phyloP scores from a whole-genome alignment of 2,888 invertebrate species.

The Rhingia campestris region DNA sequence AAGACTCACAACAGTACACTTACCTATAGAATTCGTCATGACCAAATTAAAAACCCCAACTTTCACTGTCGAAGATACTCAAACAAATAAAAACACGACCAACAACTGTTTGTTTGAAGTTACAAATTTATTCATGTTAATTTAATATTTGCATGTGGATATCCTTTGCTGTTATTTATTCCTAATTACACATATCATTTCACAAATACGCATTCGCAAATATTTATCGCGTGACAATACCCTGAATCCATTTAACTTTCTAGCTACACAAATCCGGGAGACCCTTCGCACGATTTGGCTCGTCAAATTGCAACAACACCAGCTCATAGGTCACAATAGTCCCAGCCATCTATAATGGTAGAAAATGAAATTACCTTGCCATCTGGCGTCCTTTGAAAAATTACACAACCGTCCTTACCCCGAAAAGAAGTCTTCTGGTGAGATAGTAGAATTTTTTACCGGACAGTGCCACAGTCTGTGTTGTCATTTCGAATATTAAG shows the following conservation, averaged over 20 bases:
- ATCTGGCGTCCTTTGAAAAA: conserved; percentile 37
- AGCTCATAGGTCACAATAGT: conserved; percentile 87
- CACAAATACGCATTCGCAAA: conserved; percentile 9
- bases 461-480: conserved; percentile 85
- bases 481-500: conserved; percentile 85
- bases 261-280: conserved; percentile 78
- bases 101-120: neutral
- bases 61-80: neutral
- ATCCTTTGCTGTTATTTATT: conserved; percentile 20
- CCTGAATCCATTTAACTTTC: neutral
- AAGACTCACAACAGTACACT: too few relatives aligned
- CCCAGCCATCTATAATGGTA: conserved; percentile 84
- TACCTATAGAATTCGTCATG: conserved; percentile 54
- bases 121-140: conserved; percentile 51
- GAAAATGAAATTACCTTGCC: conserved; percentile 5
- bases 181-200: neutral
- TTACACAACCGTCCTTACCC: conserved; percentile 82
- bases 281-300: conserved; percentile 79
- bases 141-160: conserved; percentile 40
- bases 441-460: conserved; percentile 86
- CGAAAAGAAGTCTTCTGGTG: conserved; percentile 85
- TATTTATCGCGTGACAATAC: conserved; percentile 21
- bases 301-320: conserved; percentile 86
- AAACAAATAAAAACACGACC: neutral
- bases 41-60: neutral